Evolutionary conservation across 1,140 invertebrate genomes (phyloP), one percentile per base, ranked within the genome.

Genomic region (Drosophila santomea): DNA sequence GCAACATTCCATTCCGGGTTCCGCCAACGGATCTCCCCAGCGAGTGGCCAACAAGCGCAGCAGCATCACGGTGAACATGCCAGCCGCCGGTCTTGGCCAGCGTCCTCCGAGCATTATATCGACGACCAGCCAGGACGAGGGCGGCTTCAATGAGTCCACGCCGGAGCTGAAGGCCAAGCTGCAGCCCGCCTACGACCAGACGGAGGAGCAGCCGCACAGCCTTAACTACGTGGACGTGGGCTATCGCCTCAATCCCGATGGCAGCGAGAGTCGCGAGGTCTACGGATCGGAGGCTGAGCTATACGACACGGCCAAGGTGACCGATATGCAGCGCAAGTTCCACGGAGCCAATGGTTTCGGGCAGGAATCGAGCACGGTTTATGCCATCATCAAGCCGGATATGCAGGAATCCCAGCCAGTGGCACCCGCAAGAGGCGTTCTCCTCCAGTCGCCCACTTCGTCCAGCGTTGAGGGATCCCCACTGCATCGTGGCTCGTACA

Each of bases 111-210:
- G 94, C 73, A 93, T 94, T 43, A 93, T 94, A 4, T 94, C 94
- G 48, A 82, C 81, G 8, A 52, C 74, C 54, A 94, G 94, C 32
- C 93, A 93, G 4, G 95, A 95, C 83, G 95, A 95, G 91, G 94
- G 95, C 17, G 94, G 94, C 7, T 95, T 95, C 91, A 95, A 95
- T 85, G 95, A 95, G 88, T 94, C 94, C 11, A 94, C 93, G 56
- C 94, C 94, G 0, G 94, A 95, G 86, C 93, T 95, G 61, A 94
- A 94, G 91, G 94, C 94, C 56, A 93, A 94, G 56, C 89, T 95
- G 35, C 84, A 94, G 78, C 94, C 92, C 28, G 93, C 80, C 89
- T 93, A 57, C 23, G 20, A 36, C n/a, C 54, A 51, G 10, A 58
- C 41, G 36, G 69, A 60, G 5, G 63, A 89, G 23, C 72, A 74